A percentile compares a stretch with the other conserved stretches of the same genome.
phyloP scores from a whole-genome alignment of 53 echinoderm and acorn worm genomes.

The Temnopleurus reevesii region DNA sequence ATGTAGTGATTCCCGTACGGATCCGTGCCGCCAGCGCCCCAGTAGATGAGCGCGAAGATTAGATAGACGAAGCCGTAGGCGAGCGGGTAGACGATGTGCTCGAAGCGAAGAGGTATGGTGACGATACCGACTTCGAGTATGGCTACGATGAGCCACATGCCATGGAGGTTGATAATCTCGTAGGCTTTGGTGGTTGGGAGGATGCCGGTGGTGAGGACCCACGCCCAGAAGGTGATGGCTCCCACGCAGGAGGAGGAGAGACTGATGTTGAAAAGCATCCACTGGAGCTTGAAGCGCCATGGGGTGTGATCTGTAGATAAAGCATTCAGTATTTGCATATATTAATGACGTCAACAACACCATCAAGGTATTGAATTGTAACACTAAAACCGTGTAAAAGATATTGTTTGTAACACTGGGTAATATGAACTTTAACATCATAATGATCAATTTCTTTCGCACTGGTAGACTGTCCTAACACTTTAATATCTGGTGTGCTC shows the following conservation, averaged over 20 bases:
- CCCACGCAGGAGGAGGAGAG: slow-evolving; percentile 11
- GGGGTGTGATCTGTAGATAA: neutral
- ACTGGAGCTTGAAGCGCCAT: neutral
- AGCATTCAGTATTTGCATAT: neutral
- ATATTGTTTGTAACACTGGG: too few relatives aligned
- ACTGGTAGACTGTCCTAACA: too few relatives aligned
- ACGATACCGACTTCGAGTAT: slow-evolving; percentile 41
- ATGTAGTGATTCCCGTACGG: slow-evolving; percentile 31
- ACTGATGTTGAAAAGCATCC: slow-evolving; percentile 36
- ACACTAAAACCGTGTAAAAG: too few relatives aligned
- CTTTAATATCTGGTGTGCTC: too few relatives aligned
- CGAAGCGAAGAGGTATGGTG: slow-evolving; percentile 50
- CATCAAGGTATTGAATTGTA: too few relatives aligned
- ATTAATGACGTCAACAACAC: too few relatives aligned
- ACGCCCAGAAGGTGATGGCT: slow-evolving; percentile 4
- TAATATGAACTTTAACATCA: too few relatives aligned
- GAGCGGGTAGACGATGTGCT: slow-evolving; percentile 73
- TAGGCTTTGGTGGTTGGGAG: neutral
- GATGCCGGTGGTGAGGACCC: slow-evolving; percentile 2
- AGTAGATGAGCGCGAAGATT: slow-evolving; percentile 69
- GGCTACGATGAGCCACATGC: slow-evolving; percentile 9
- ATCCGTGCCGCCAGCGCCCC: slow-evolving; percentile 51
- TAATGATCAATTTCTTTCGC: too few relatives aligned
- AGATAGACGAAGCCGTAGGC: slow-evolving; percentile 64
- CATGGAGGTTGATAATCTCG: slow-evolving; percentile 22